Percentiles rank a stretch among this genome's conserved stretches.
Evolutionary conservation across 2,113 vertebrate species (phyloP).

Genomic region (Phasianus colchicus): DNA sequence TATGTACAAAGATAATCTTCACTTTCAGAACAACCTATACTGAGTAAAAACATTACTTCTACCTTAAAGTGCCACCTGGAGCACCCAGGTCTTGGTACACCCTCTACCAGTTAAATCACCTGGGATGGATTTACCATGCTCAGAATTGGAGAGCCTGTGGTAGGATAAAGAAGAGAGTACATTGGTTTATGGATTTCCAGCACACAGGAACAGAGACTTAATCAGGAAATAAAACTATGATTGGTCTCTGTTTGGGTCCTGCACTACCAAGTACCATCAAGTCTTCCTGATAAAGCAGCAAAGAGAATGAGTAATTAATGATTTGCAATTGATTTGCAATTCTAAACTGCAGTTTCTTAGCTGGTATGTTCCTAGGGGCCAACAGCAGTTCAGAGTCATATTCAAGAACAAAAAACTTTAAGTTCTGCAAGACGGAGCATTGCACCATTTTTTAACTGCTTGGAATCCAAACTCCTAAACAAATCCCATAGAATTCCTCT

Average conservation of each 20-base stretch:
- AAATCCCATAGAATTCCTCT: neutral
- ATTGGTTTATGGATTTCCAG: neutral
- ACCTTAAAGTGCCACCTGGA: neutral
- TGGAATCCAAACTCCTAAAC: neutral
- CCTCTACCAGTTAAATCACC: neutral
- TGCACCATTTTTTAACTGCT: neutral
- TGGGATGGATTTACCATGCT: rapidly evolving
- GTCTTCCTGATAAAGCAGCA: neutral
- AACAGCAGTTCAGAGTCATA: neutral
- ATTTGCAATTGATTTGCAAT: neutral
- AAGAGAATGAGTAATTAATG: neutral
- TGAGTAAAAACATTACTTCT: neutral
- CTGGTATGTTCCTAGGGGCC: neutral
- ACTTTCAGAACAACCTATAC: neutral
- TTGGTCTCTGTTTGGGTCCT: neutral
- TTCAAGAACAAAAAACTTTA: neutral
- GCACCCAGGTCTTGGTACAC: neutral
- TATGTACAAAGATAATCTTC: neutral
- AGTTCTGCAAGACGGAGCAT: neutral
- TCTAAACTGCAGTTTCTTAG: neutral
- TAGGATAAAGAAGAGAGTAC: neutral
- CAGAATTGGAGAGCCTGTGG: neutral
- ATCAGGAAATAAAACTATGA: neutral
- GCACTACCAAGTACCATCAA: neutral
- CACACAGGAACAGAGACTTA: neutral